Evolutionary conservation across 2,113 vertebrate genomes (phyloP).

Genomic region (Paramormyrops kingsleyae): DNA sequence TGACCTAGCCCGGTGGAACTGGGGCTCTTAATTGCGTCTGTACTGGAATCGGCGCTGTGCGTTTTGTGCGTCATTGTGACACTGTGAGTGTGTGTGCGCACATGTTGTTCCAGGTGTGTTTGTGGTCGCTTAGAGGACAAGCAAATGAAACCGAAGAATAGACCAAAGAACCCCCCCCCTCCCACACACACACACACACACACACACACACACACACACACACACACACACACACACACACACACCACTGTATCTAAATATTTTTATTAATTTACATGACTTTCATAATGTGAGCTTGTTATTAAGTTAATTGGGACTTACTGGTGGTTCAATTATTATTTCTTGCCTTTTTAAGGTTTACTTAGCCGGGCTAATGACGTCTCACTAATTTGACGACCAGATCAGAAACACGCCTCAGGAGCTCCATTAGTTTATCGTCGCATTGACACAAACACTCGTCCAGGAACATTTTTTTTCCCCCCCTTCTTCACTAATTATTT

Average conservation of each 20-base stretch:
- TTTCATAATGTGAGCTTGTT: background rate
- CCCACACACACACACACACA: no score
- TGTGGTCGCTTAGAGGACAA: background rate
- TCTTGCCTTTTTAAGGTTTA: background rate
- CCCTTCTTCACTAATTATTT: background rate
- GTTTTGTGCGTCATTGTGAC: background rate
- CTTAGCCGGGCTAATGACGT: background rate
- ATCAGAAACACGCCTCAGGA: background rate
- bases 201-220: no score
- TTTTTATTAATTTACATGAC: background rate
- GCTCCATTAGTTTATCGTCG: background rate
- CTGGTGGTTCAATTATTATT: background rate
- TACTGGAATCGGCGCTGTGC: background rate
- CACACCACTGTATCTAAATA: background rate
- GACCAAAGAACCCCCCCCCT: no score
- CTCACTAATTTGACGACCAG: background rate
- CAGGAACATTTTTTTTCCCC: background rate
- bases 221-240: no score
- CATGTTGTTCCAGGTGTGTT: background rate
- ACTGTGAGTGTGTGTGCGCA: background rate
- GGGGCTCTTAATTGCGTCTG: background rate
- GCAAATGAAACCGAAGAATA: background rate
- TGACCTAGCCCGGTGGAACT: background rate
- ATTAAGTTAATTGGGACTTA: constrained; percentile 7
- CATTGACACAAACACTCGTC: background rate